These are phyloP conservation scores for Anadara kagoshimensis DNA, from an alignment of 1,140 invertebrate genomes.

Conservation along the genomic window DNA sequence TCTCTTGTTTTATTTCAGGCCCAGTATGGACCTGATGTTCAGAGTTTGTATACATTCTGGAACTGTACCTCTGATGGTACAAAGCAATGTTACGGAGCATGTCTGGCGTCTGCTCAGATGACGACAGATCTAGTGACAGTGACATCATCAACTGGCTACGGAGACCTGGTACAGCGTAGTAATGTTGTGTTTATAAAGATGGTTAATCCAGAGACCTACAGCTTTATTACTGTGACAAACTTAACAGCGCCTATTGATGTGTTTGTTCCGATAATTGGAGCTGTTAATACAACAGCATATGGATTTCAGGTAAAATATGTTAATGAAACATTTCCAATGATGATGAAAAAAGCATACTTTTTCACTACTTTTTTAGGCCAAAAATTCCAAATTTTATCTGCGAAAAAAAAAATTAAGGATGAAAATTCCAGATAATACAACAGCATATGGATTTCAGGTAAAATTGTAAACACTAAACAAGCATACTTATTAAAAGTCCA, in stretches of 20 bases:
- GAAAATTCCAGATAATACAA: no score
- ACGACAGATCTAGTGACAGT: constrained; percentile 23
- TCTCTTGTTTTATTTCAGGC: constrained; percentile 10
- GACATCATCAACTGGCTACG: constrained; percentile 18
- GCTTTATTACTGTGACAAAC: not conserved
- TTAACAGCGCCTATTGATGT: constrained; percentile 3
- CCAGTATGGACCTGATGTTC: constrained; percentile 8
- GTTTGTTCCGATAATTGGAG: not conserved
- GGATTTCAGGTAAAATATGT: constrained; percentile 32
- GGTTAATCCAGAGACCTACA: constrained; percentile 18
- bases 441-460: constrained; percentile 8
- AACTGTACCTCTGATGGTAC: constrained; percentile 14
- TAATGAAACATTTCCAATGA: no score
- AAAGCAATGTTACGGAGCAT: constrained; percentile 28
- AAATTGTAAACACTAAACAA: no score
- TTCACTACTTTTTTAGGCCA: no score
- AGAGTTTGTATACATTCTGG: constrained; percentile 14
- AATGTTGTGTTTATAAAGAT: constrained; percentile 18
- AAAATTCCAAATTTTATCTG: no score
- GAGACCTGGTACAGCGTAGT: constrained; percentile 14
- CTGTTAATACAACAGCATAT: constrained; percentile 19
- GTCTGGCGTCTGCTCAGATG: constrained; percentile 24
- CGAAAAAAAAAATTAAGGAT: no score
- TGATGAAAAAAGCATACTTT: no score
- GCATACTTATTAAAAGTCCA: no score